Conservation (phyloP, 2,113 vertebrate species). For the Chaetodon auriga region DNA sequence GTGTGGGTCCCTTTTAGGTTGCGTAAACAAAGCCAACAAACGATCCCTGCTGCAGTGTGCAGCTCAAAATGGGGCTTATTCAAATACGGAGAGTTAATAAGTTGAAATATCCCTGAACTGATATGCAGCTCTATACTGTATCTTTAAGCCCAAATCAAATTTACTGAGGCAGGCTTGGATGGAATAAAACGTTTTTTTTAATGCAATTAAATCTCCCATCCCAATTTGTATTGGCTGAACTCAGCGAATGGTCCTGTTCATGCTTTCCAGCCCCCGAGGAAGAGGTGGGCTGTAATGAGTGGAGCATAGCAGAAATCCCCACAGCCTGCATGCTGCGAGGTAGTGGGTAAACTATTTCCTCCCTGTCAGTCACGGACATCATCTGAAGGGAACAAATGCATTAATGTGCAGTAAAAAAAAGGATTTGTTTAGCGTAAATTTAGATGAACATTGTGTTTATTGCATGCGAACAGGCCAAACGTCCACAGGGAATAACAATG, state of each 20-base stretch:
- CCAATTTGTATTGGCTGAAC: constrained; percentile 43
- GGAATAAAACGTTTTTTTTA: constrained; percentile 20
- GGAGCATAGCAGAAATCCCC: constrained; percentile 61
- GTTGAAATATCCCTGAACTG: neutral
- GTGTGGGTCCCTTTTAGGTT: constrained; percentile 18
- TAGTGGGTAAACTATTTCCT: constrained; percentile 46
- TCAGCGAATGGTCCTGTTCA: constrained; percentile 16
- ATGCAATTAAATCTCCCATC: constrained; percentile 32
- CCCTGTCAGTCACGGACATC: constrained; percentile 57
- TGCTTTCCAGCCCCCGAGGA: constrained; percentile 48
- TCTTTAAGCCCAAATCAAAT: constrained; percentile 5
- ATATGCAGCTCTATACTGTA: neutral
- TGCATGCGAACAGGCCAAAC: constrained; percentile 5
- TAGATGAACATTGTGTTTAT: neutral
- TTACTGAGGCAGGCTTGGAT: neutral
- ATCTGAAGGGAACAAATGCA: constrained; percentile 29
- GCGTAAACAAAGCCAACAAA: constrained; percentile 43
- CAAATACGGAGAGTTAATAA: constrained; percentile 11
- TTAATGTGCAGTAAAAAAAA: neutral
- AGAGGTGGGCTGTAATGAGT: constrained; percentile 58
- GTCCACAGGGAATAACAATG: neutral
- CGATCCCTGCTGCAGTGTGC: constrained; percentile 4
- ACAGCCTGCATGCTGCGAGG: constrained; percentile 37
- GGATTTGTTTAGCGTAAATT: neutral
- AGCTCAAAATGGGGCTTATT: constrained; percentile 21